Conservation (phyloP, 1,140 invertebrate genomes). For the Drosophila carrolli region DNA sequence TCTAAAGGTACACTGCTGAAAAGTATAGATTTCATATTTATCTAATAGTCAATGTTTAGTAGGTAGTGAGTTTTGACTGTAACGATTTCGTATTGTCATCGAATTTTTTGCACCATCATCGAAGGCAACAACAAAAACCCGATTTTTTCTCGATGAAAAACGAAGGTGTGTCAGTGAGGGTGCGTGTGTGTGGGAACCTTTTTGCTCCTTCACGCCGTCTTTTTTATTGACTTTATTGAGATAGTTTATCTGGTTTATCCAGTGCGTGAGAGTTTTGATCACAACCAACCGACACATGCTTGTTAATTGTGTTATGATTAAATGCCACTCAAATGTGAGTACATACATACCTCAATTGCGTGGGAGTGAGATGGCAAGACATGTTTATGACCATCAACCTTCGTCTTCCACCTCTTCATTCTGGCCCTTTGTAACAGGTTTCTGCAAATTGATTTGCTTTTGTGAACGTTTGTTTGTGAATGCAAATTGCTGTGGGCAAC, state of each 20-base stretch:
- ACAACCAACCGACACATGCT: conserved; percentile 22
- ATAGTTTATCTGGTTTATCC: conserved; percentile 48
- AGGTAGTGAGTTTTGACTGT: background rate
- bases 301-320: conserved; percentile 79
- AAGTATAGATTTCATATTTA: too few species aligned
- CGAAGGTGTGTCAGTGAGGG: conserved; percentile 15
- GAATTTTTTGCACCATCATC: conserved; percentile 1
- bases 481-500: conserved; percentile 51
- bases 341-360: conserved; percentile 23
- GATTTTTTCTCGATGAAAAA: background rate
- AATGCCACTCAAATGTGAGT: conserved; percentile 64
- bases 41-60: too few species aligned
- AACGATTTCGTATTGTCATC: background rate
- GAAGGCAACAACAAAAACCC: background rate
- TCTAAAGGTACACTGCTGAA: too few species aligned
- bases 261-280: conserved; percentile 37
- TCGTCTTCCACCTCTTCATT: background rate
- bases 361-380: conserved; percentile 25
- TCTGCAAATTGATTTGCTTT: conserved; percentile 28
- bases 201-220: conserved; percentile 15
- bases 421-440: conserved; percentile 56
- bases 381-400: conserved; percentile 26
- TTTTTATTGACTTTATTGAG: conserved; percentile 45
- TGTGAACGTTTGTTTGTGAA: conserved; percentile 11
- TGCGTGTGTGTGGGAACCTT: conserved; percentile 24